Evolutionary conservation across 2,113 vertebrate species (phyloP).

Genomic region (Corvus hawaiiensis): DNA sequence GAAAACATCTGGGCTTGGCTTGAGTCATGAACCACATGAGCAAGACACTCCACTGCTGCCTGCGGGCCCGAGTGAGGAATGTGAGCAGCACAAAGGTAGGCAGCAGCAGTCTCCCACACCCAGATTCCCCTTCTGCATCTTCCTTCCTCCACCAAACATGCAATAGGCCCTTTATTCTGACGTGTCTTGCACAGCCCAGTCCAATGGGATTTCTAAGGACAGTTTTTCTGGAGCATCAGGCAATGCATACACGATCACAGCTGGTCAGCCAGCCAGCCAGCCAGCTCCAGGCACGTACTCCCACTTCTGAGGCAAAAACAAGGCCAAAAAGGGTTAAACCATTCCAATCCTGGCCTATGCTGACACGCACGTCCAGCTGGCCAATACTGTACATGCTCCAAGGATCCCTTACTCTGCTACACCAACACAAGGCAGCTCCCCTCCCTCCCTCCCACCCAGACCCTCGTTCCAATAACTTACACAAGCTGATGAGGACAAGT

Average conservation of each 20-base stretch:
- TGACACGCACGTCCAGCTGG: accelerated
- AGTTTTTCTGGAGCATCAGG: neutral
- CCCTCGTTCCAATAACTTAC: accelerated
- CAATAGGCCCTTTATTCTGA: neutral
- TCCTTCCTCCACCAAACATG: neutral
- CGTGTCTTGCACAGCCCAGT: neutral
- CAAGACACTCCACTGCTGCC: neutral
- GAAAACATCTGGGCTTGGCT: conserved; percentile 53
- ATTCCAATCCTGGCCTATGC: neutral
- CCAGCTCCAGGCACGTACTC: accelerated
- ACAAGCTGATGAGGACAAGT: accelerated
- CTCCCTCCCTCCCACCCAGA: neutral
- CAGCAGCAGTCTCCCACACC: neutral
- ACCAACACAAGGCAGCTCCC: neutral
- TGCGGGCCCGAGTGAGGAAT: neutral
- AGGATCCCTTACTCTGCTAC: neutral
- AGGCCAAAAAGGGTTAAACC: neutral
- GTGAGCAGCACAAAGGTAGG: neutral
- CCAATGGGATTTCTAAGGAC: neutral
- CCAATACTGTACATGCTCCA: accelerated
- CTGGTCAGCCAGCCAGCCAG: neutral
- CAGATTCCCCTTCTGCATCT: neutral
- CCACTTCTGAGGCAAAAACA: neutral
- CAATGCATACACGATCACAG: neutral
- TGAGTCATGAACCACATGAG: conserved; percentile 23